A percentile compares a stretch with the other conserved stretches of the same genome.
These are phyloP conservation scores for Vannuccia rotundouncinata DNA, from an alignment of 2,888 invertebrate species.

Conservation along the genomic window DNA sequence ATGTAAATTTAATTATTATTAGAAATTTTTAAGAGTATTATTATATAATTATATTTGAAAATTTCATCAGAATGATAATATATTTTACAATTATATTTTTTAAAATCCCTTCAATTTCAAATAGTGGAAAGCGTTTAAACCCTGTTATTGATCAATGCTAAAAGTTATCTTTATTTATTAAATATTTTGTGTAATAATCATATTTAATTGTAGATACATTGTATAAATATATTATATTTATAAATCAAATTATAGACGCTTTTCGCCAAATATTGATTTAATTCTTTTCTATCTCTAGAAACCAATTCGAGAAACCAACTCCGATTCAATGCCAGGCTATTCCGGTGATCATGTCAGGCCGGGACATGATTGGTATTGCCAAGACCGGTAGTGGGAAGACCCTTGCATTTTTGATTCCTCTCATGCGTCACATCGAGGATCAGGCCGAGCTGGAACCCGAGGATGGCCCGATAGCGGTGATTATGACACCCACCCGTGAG, in stretches of 20 bases:
- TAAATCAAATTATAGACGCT: background rate
- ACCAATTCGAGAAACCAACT: conserved; percentile 85
- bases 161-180: too few relatives aligned
- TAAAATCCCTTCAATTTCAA: too few relatives aligned
- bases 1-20: too few relatives aligned
- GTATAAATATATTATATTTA: background rate
- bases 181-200: too few relatives aligned
- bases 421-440: conserved; percentile 91
- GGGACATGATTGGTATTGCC: conserved; percentile 95
- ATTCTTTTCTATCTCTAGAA: conserved; percentile 43
- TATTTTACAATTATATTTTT: too few relatives aligned
- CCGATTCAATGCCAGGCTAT: conserved; percentile 97
- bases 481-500: conserved; percentile 96
- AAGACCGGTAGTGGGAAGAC: conserved; percentile 99
- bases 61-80: too few relatives aligned
- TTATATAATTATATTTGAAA: too few relatives aligned
- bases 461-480: conserved; percentile 90
- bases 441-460: conserved; percentile 87
- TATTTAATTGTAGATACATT: background rate
- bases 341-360: conserved; percentile 81
- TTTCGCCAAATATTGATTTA: too few relatives aligned
- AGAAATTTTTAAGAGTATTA: too few relatives aligned
- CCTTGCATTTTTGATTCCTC: conserved; percentile 88
- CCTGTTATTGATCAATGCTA: too few relatives aligned
- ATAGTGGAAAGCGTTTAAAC: too few relatives aligned